Base-by-base conservation (phyloP, 2,797 vertebrate species). In the Protosalanx chinensis region DNA sequence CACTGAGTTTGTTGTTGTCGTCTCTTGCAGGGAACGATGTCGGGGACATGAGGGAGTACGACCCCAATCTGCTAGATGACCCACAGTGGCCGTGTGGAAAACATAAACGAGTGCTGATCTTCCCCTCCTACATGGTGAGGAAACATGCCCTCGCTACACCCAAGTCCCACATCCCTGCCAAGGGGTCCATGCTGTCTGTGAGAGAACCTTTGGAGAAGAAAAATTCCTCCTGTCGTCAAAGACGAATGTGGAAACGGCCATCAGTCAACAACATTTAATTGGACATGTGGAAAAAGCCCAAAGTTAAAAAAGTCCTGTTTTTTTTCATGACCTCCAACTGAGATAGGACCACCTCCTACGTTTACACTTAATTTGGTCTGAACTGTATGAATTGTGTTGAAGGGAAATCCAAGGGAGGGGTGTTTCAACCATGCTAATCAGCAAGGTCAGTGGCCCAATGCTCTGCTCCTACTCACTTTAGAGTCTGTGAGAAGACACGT, bases 51-150 rank as follows among this genome's bases (percentile, higher is more conserved):
- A 88, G 92, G 53, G 98, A 98, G 74, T 99, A 99, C 0, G 95
- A 99, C 89, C 98, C 98, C 37, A 97, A 99, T 84, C 95, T 99
- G 80, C 89, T 99, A 90, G 98, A 99, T 64, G 97, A 99, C 89
- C 98, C 98, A 0, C 98, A 98, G 86, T 99, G 98, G 98, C 97
- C 97, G 5, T 99, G 97, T 82, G 98, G 98, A 78, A 99, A 99
- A 87, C 97, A 99, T 88, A 99, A 99, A 84, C 86, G 98, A 74
- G 97, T 99, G 80, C 94, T 99, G 81, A 99, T 97, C 89, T 99
- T 99, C 81, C 97, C 98, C 79, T 99, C 97, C 0, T 99, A 99
- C 88, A 99, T 99, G 98, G 98, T 98, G 91, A 96, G 97, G 94
- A 82, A 64, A 51, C 51, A 6, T n/a, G 0, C 51, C 3, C 13